Percentiles rank a stretch among this genome's conserved stretches.
phyloP scores from a whole-genome alignment of 2,888 invertebrate genomes.

The Lordiphosa fenestrarum region DNA sequence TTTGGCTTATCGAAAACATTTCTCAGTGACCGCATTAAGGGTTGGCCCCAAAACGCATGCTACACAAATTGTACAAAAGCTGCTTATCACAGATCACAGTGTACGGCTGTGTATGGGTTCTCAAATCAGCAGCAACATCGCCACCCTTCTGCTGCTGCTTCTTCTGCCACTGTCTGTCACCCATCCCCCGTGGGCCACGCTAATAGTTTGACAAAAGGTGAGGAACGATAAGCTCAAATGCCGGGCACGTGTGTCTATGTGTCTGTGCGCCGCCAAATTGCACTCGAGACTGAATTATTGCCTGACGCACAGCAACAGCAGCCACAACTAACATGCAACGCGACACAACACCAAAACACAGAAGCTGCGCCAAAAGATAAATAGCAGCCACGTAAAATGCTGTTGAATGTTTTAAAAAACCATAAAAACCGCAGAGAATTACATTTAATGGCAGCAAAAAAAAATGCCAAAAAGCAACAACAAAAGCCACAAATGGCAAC shows the following conservation, averaged over 20 bases:
- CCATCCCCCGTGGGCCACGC: constrained; percentile 17
- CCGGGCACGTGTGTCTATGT: constrained; percentile 24
- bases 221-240: constrained; percentile 36
- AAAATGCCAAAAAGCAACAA: not conserved
- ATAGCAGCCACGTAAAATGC: constrained; percentile 75
- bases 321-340: constrained; percentile 18
- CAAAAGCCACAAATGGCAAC: constrained; percentile 34
- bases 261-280: constrained; percentile 52
- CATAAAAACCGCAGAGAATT: constrained; percentile 75
- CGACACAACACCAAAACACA: constrained; percentile 14
- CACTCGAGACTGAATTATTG: constrained; percentile 75
- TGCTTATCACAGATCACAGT: too few relatives aligned
- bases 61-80: too few relatives aligned
- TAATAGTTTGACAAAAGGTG: constrained; percentile 62
- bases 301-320: constrained; percentile 51
- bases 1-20: too few relatives aligned
- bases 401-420: constrained; percentile 76
- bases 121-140: not conserved
- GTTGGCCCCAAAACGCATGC: not conserved
- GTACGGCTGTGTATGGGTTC: too few relatives aligned
- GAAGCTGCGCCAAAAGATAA: constrained; percentile 68
- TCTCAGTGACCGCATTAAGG: not conserved
- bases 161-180: too few relatives aligned
- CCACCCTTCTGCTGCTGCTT: too few relatives aligned
- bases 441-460: constrained; percentile 69